Conservation (phyloP, 2,888 invertebrate genomes). For the Nomada lathburiana region DNA sequence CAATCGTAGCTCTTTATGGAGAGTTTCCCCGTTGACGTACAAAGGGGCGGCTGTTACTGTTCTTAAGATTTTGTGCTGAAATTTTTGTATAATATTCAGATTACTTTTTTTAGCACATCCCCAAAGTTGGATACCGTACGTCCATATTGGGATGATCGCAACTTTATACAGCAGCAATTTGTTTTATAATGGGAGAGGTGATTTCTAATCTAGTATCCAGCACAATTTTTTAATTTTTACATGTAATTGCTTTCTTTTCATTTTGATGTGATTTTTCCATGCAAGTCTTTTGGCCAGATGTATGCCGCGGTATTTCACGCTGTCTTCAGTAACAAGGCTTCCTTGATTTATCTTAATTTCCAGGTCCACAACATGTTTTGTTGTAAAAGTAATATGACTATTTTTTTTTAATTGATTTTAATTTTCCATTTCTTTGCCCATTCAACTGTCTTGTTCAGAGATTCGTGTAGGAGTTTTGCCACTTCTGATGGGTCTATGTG, state of each 20-base stretch:
- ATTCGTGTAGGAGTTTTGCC: neutral
- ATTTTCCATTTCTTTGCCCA: constrained; percentile 8
- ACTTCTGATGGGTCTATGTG: neutral
- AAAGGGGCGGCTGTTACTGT: neutral
- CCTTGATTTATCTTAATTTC: neutral
- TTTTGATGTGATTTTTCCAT: too few relatives aligned
- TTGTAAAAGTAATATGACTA: neutral
- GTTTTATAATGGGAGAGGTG: too few relatives aligned
- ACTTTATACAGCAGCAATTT: neutral
- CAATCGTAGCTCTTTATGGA: neutral
- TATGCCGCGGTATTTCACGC: too few relatives aligned
- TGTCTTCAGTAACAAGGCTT: too few relatives aligned
- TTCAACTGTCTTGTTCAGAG: neutral
- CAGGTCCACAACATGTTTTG: neutral
- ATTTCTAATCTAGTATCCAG: too few relatives aligned
- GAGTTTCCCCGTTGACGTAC: neutral
- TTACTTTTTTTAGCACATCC: neutral
- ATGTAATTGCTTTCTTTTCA: too few relatives aligned
- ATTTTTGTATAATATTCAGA: neutral
- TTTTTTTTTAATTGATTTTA: neutral
- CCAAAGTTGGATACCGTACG: neutral
- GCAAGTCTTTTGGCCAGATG: too few relatives aligned
- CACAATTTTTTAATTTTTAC: too few relatives aligned
- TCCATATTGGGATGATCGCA: neutral
- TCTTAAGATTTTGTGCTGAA: neutral